phyloP scores from a whole-genome alignment of 1,140 invertebrate species.

The Sitobion miscanthi region DNA sequence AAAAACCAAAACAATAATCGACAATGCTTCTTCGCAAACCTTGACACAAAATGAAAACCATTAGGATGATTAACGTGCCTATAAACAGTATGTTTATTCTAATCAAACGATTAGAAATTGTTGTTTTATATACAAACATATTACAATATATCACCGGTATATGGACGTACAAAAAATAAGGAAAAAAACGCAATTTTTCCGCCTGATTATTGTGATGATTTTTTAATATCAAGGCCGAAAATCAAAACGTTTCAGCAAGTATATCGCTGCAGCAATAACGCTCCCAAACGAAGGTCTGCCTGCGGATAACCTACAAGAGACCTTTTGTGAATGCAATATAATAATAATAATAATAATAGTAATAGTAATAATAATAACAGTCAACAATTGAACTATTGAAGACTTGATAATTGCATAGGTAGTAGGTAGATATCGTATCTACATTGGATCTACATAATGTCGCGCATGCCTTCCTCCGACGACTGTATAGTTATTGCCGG shows the following conservation, averaged over 20 bases:
- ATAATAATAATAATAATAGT: neutral
- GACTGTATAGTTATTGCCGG: neutral
- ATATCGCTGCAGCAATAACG: neutral
- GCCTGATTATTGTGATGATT: slow-evolving; percentile 1
- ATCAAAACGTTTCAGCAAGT: neutral
- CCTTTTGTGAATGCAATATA: neutral
- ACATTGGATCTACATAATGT: neutral
- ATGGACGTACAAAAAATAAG: neutral
- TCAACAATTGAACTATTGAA: slow-evolving; percentile 9
- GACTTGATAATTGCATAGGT: slow-evolving; percentile 10
- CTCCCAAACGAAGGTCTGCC: slow-evolving; percentile 22
- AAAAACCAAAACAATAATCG: neutral
- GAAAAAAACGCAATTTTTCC: slow-evolving; percentile 17
- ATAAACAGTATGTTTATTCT: neutral
- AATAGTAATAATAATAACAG: neutral
- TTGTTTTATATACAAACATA: neutral
- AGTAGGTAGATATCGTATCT: neutral
- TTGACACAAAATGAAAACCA: slow-evolving; percentile 43
- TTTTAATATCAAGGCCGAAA: slow-evolving; percentile 32
- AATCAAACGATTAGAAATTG: slow-evolving; percentile 31
- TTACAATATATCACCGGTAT: neutral
- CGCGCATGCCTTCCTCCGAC: neutral
- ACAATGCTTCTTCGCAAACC: slow-evolving; percentile 31
- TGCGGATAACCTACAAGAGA: slow-evolving; percentile 34
- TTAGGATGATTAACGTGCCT: slow-evolving; percentile 15